Conservation (phyloP, 1,140 invertebrate species). For the Musca vetustissima region DNA sequence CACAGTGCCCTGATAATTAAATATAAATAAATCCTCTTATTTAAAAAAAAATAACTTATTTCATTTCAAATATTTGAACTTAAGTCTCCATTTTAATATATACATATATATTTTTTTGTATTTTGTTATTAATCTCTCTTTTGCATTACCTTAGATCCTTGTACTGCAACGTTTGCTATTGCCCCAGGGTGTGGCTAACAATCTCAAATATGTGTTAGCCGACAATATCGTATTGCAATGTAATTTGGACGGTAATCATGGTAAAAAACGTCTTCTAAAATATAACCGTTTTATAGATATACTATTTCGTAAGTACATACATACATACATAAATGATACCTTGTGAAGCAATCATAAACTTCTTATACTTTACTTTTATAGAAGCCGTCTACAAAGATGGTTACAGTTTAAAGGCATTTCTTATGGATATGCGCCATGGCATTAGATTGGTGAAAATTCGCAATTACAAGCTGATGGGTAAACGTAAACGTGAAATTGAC, state of each 20-base stretch:
- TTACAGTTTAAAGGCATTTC: background rate
- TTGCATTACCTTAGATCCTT: background rate
- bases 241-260: background rate
- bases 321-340: background rate
- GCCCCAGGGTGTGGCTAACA: background rate
- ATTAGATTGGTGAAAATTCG: background rate
- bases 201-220: background rate
- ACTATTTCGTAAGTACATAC: constrained; percentile 4
- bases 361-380: background rate
- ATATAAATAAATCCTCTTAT: too few relatives aligned
- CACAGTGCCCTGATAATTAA: too few relatives aligned
- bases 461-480: too few relatives aligned
- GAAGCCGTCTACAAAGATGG: background rate
- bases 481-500: too few relatives aligned
- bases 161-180: background rate
- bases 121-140: too few relatives aligned
- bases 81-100: too few relatives aligned
- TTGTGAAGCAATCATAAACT: background rate
- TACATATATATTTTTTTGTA: too few relatives aligned
- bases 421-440: background rate
- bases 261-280: background rate
- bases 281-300: background rate
- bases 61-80: too few relatives aligned
- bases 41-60: too few relatives aligned
- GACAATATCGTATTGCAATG: background rate